Evolutionary conservation across 2,797 vertebrate genomes (phyloP).

Genomic region (Sebastes dallii): DNA sequence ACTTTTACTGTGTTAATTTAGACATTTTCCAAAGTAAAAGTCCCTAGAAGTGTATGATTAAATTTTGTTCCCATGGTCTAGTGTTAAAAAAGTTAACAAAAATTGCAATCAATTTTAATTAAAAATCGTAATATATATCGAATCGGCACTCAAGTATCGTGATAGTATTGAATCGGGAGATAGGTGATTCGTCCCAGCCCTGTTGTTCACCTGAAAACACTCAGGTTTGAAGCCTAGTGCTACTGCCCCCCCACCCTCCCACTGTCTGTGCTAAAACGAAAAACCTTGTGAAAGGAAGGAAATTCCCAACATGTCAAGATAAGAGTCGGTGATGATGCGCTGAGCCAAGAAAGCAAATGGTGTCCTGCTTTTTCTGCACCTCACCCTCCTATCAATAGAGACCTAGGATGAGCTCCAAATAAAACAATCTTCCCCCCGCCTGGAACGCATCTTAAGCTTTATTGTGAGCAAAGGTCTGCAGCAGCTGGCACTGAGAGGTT

Average conservation of each 20-base stretch:
- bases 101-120: too few species aligned
- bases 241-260: neutral
- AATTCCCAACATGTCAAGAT: constrained; percentile 49
- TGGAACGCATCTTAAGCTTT: constrained; percentile 81
- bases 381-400: constrained; percentile 63
- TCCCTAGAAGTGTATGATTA: too few species aligned
- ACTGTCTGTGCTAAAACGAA: neutral
- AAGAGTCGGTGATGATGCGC: constrained; percentile 35
- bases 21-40: too few species aligned
- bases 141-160: too few species aligned
- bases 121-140: too few species aligned
- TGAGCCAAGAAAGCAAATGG: constrained; percentile 47
- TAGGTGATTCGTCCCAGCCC: too few species aligned
- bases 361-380: constrained; percentile 40
- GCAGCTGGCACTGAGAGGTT: constrained; percentile 84
- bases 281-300: constrained; percentile 12
- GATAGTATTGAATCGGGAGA: too few species aligned
- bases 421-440: constrained; percentile 74
- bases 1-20: too few species aligned
- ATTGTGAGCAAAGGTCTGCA: constrained; percentile 86
- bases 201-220: constrained; percentile 25
- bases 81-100: too few species aligned
- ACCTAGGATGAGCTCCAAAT: constrained; percentile 79
- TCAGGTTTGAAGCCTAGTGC: neutral
- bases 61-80: too few species aligned